A percentile compares a stretch with the other conserved stretches of the same genome.
Evolutionary conservation across 1,140 invertebrate genomes (phyloP).

Genomic region (Anagrus nilaparvatae): DNA sequence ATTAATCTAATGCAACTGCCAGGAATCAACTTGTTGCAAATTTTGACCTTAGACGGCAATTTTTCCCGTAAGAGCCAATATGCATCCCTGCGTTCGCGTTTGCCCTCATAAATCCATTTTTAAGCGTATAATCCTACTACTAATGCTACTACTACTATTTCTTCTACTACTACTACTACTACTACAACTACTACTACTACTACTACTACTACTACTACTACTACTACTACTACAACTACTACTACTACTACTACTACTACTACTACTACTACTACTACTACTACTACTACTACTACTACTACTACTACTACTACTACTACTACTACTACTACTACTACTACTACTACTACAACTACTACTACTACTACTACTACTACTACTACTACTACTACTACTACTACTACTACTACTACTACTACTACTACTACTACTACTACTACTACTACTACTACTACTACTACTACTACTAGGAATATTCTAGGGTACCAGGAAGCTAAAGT

Average conservation of each 20-base stretch:
- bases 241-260: slow-evolving; percentile 1
- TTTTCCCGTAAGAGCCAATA: too few species aligned
- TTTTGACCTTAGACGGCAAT: too few species aligned
- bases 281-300: slow-evolving; percentile 1
- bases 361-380: neutral
- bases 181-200: neutral
- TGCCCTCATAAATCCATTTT: too few species aligned
- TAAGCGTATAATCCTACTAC: too few species aligned
- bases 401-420: slow-evolving; percentile 2
- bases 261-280: slow-evolving; percentile 1
- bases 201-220: neutral
- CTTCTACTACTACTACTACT: neutral
- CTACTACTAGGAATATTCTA: neutral
- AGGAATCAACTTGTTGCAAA: too few species aligned
- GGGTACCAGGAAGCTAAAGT: too few species aligned
- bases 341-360: neutral
- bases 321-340: neutral
- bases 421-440: neutral
- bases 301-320: slow-evolving; percentile 1
- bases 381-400: neutral
- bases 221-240: neutral
- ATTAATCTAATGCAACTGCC: too few species aligned
- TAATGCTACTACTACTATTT: neutral
- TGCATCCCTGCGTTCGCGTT: too few species aligned
- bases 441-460: slow-evolving; percentile 2